Percentiles rank a stretch among this genome's conserved stretches.
Evolutionary conservation across 2,888 invertebrate genomes (phyloP).

Genomic region (Asteroscopus sphinx): DNA sequence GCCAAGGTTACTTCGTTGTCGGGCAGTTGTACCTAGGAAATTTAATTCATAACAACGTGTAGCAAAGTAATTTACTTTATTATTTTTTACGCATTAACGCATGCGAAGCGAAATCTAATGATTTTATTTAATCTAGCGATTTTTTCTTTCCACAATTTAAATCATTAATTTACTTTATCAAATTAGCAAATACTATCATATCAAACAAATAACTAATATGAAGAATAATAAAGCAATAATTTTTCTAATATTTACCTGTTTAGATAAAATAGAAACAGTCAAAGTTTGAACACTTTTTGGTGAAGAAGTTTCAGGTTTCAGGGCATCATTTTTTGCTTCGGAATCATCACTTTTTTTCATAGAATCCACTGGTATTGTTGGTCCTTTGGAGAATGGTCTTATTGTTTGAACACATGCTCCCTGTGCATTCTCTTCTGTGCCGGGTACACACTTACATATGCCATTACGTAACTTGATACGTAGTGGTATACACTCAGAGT

Average conservation of each 20-base stretch:
- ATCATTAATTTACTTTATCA: too few relatives aligned
- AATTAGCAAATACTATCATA: neutral
- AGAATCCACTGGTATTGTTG: constrained; percentile 73
- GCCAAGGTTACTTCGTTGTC: constrained; percentile 95
- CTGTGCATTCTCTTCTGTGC: constrained; percentile 86
- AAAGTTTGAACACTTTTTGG: constrained; percentile 91
- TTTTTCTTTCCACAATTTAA: too few relatives aligned
- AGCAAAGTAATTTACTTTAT: neutral
- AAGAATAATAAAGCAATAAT: neutral
- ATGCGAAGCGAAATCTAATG: too few relatives aligned
- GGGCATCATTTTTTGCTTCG: constrained; percentile 67
- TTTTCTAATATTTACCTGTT: constrained; percentile 88
- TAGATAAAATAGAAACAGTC: constrained; percentile 93
- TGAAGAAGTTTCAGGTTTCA: constrained; percentile 77
- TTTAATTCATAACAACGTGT: neutral
- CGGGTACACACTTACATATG: constrained; percentile 92
- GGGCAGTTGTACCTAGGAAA: constrained; percentile 90
- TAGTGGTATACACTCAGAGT: constrained; percentile 92
- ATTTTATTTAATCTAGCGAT: too few relatives aligned
- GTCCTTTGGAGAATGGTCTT: constrained; percentile 82
- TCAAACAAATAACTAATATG: neutral
- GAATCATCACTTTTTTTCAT: constrained; percentile 76
- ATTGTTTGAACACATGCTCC: constrained; percentile 76
- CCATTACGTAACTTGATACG: constrained; percentile 91
- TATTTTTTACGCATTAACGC: too few relatives aligned